These are phyloP conservation scores for Astropecten irregularis DNA, from an alignment of 53 echinoderm and acorn worm species.

Conservation along the genomic window DNA sequence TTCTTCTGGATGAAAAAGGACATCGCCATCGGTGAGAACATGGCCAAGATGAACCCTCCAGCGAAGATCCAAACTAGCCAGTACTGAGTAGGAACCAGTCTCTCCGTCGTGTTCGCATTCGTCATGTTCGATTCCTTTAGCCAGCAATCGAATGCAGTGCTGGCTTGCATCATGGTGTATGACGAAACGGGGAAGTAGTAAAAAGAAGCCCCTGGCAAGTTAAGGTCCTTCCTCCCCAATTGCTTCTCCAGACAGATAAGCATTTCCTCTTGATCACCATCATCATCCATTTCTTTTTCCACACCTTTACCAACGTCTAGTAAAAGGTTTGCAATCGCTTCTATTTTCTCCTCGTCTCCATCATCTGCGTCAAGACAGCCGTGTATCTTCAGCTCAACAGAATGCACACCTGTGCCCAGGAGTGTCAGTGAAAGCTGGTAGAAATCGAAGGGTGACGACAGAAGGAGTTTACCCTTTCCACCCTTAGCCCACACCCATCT, in stretches of 20 bases:
- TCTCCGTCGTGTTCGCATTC: not conserved
- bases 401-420: constrained; percentile 64
- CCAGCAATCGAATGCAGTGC: constrained; percentile 86
- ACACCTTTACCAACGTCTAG: constrained; percentile 23
- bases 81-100: constrained; percentile 47
- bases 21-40: constrained; percentile 80
- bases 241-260: constrained; percentile 84
- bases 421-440: constrained; percentile 79
- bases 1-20: constrained; percentile 83
- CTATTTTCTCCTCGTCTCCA: constrained; percentile 54
- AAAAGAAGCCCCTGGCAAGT: constrained; percentile 59
- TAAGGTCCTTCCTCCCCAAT: constrained; percentile 58
- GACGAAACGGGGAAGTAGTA: constrained; percentile 69
- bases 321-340: constrained; percentile 38
- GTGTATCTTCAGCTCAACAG: constrained; percentile 41
- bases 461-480: constrained; percentile 73
- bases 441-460: constrained; percentile 89
- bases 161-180: constrained; percentile 79
- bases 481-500: constrained; percentile 83
- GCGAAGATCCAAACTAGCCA: constrained; percentile 72
- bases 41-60: constrained; percentile 66
- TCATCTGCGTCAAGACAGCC: constrained; percentile 49
- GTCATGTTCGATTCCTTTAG: not conserved
- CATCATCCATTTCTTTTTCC: too few relatives aligned
- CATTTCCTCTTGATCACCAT: too few relatives aligned